phyloP scores from a whole-genome alignment of 2,888 invertebrate genomes.

The Papilio gigon region DNA sequence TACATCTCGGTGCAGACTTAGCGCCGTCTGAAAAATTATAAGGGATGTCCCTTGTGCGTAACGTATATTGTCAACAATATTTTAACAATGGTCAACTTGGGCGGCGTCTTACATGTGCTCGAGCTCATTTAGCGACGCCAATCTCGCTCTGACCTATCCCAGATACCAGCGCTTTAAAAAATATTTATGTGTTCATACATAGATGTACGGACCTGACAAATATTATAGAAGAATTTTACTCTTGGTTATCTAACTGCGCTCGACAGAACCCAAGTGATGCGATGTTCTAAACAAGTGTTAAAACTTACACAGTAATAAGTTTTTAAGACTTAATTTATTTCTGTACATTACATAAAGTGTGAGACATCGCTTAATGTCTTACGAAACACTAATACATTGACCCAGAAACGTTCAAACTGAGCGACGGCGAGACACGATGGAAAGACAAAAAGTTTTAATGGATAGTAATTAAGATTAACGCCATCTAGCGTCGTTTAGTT shows the following conservation, averaged over 20 bases:
- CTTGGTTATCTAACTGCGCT: too few species aligned
- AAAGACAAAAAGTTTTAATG: constrained; percentile 25
- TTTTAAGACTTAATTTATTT: too few species aligned
- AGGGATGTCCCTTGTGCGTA: constrained; percentile 49
- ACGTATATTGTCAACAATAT: constrained; percentile 60
- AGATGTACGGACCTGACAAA: too few species aligned
- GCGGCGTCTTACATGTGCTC: background rate
- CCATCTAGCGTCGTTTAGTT: constrained; percentile 41
- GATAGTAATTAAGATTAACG: constrained; percentile 39
- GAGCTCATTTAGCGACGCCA: background rate
- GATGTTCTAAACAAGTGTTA: too few species aligned
- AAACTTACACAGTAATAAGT: too few species aligned
- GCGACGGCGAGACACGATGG: constrained; percentile 24
- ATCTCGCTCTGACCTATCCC: background rate
- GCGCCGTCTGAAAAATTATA: constrained; percentile 50
- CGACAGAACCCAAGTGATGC: too few species aligned
- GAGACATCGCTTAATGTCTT: constrained; percentile 13
- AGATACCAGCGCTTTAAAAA: background rate
- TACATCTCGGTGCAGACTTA: constrained; percentile 40
- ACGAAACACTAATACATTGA: constrained; percentile 24
- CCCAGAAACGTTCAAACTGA: constrained; percentile 25
- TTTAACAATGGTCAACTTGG: constrained; percentile 52
- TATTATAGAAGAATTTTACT: too few species aligned
- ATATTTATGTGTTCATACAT: background rate
- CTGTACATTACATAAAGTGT: background rate